A percentile compares a stretch with the other conserved stretches of the same genome.
phyloP scores from a whole-genome alignment of 2,888 invertebrate species.

The Anorthoa munda region DNA sequence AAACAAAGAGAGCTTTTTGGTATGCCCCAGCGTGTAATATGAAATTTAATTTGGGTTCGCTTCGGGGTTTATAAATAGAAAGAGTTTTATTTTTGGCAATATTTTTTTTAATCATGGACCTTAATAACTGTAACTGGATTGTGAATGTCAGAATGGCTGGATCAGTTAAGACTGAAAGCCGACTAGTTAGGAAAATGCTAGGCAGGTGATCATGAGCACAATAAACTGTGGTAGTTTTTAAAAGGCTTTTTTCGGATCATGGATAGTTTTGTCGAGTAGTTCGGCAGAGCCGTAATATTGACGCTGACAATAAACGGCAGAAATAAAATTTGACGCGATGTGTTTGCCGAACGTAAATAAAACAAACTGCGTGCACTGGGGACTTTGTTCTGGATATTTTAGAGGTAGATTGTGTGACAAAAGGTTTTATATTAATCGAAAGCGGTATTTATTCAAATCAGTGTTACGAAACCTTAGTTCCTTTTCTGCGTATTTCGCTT shows the following conservation, averaged over 20 bases:
- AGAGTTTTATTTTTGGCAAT: background rate
- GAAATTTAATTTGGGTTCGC: slow-evolving; percentile 20
- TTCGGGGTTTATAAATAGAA: slow-evolving; percentile 5
- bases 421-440: slow-evolving; percentile 25
- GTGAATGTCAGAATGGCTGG: background rate
- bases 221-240: background rate
- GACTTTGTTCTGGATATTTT: slow-evolving; percentile 24
- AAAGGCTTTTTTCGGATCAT: background rate
- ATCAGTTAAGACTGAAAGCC: too few species aligned
- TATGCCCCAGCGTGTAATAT: slow-evolving; percentile 6
- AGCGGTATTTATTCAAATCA: slow-evolving; percentile 3
- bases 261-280: slow-evolving; percentile 20
- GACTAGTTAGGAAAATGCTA: background rate
- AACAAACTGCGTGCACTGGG: slow-evolving; percentile 39
- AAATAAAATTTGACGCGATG: slow-evolving; percentile 53
- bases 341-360: slow-evolving; percentile 55
- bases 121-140: background rate
- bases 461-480: background rate
- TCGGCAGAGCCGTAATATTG: slow-evolving; percentile 35
- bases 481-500: background rate
- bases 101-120: background rate
- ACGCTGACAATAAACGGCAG: slow-evolving; percentile 42
- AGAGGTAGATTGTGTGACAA: slow-evolving; percentile 15
- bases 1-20: slow-evolving; percentile 33
- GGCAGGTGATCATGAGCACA: background rate